Base-by-base conservation (phyloP, 2,113 vertebrate genomes). In the Sander vitreus region DNA sequence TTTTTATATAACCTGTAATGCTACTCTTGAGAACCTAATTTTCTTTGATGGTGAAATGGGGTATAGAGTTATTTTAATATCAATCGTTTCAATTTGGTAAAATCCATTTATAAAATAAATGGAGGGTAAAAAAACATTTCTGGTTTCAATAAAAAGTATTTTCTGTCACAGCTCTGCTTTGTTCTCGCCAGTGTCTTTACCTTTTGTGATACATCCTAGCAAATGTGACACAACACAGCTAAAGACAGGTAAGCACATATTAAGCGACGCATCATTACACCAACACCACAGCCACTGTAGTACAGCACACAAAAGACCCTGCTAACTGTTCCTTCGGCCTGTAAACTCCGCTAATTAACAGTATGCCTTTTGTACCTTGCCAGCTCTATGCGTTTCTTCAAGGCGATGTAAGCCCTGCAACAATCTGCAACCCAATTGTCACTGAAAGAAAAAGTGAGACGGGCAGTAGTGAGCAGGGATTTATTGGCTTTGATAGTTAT, bases 331-430 rank as follows among this genome's bases (percentile, higher is more conserved):
- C 84, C 70, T 88, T 75, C 73, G 62, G 66, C 88, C 88, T 87
- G 87, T 93, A 91, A 93, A 93, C 85, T 88, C 87, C 63, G 80
- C 88, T 94, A 93, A 94, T 95, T 94, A 94, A 85, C 78, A 87
- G 83, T 72, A 75, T 76, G 72, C 71, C 85, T 91, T 91, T 92
- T 85, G 81, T 80, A 74, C 23, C 54, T 81, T 76, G 85, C 77
- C 75, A 85, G 80, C 85, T 88, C 80, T 81, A 76, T 88, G 72
- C 78, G 80, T 88, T 90, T 87, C 72, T 85, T 83, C 71, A 86
- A 91, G 88, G 88, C 88, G 81, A 91, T 82, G 81, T 85, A 78
- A 88, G 73, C 81, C 57, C 71, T 75, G 54, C 75, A 57, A 78
- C 79, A 76, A 89, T 90, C 88, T 88, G 83, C 82, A 69, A 80